Base-by-base conservation (phyloP, 2,797 vertebrate genomes). In the Spheniscus humboldti region DNA sequence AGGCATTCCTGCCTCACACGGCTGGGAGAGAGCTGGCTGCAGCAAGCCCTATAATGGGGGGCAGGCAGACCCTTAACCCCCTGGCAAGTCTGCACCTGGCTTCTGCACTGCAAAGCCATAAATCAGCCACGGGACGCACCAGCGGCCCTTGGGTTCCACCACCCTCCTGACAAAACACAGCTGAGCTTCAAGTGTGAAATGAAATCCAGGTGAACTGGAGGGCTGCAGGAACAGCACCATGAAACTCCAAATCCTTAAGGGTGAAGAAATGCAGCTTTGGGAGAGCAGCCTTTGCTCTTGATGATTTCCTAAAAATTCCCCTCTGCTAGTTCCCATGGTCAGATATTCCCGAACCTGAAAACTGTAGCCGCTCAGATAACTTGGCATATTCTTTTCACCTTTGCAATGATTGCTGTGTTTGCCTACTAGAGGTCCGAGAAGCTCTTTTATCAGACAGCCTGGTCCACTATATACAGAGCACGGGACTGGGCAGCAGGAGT, bases 141-240 rank as follows among this genome's bases (percentile, higher is more conserved):
- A 33, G 53, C 2, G 3, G 35, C 41, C 75, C 50, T 53, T 37
- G 50, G 48, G 84, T 78, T 88, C 73, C 66, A 76, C 62, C 57
- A 28, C 30, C 5, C 1, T 67, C 39, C 67, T 84, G 84, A 78
- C 31, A 73, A 84, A 91, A 76, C 50, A 23, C 90, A 81, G 91
- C 75, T 75, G 89, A 94, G 53, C 59, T 90, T 92, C 89, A 37
- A 92, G 91, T 73, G 79, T 90, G 89, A 96, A 96, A 95, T 33
- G 35, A 91, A 94, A 76, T 31, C 69, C 91, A 79, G 93, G 94
- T 94, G 91, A 88, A 73, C 1, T 39, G 17, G 41, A 72, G 55
- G 45, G 50, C 14, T 30, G 53, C 30, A 56, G 45, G 50, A 86
- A 71, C 37, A 33, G 2, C 3, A 8, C 14, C 3, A 2, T 0